Base-by-base conservation (phyloP, 2,888 invertebrate species). In the Malthinus flaveolus region DNA sequence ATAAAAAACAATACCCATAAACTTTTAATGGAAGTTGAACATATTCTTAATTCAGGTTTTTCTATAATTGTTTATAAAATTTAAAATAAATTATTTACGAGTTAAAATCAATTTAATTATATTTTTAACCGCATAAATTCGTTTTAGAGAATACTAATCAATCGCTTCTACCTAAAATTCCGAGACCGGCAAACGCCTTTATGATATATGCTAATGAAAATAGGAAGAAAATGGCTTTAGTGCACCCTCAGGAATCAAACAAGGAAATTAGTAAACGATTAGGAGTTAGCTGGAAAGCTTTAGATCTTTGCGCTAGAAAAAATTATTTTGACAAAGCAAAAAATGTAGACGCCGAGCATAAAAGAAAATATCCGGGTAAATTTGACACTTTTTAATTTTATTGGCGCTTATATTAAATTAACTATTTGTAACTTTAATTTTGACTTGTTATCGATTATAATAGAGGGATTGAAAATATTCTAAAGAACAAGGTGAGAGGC, bases 131-230 rank as follows among this genome's bases (percentile, higher is more conserved):
- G 15, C 8, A 13, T 8, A 39, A 15, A 42, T 3, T 15, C 7
- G 1, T 15, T 42, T n/a, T 49, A 13, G 15, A 13, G 11, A 36
- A 51, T 7, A 52, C 47, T n/a, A 42, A 23, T 31, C 51, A 42
- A 9, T 32, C 37, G 2, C 15, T 48, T 46, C 11, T 55, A 5
- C 47, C 59, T 56, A 83, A 81, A 73, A 84, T 86, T 31, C 85
- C 84, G 1, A 76, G 86, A 36, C 86, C 86, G 1, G 84, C 84
- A 1, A 86, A 86, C 70, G 85, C 85, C 1, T 86, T 86, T 67
- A 85, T 86, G 85, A 75, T 86, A 7, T 86, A 84, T 67, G 85
- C 85, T 13, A 85, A 85, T 69, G 83, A 85, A 62, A 83, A 84
- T 79, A 73, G 86, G 32, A 83, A 83, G 68, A 80, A 81, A 66